Conservation (phyloP, 2,797 vertebrate species). For the Acrocephalus scirpaceus region DNA sequence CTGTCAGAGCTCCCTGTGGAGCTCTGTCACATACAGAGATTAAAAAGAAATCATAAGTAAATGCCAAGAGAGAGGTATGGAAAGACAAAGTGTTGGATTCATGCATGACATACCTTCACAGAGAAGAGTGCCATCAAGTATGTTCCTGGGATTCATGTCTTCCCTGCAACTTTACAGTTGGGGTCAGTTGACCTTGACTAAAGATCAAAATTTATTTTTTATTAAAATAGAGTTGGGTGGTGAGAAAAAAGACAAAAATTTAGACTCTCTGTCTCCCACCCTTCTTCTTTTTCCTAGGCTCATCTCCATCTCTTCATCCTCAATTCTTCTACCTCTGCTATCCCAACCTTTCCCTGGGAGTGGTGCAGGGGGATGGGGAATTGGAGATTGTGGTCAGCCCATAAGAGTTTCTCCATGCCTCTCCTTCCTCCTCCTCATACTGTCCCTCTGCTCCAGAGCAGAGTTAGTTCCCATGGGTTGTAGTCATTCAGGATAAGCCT, state of each 20-base stretch:
- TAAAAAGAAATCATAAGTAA: not conserved
- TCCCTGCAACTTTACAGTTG: not conserved
- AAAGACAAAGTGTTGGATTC: not conserved
- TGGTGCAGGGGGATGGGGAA: too few relatives aligned
- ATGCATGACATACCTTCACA: not conserved
- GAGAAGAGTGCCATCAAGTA: not conserved
- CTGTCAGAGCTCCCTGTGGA: not conserved
- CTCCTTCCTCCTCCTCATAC: not conserved
- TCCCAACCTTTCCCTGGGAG: not conserved
- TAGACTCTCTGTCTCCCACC: fast-evolving
- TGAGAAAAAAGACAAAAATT: not conserved
- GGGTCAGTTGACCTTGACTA: not conserved
- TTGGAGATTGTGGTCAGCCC: not conserved
- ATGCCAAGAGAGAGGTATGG: not conserved
- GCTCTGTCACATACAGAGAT: not conserved
- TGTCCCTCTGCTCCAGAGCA: not conserved
- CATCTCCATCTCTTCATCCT: not conserved
- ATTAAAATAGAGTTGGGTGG: not conserved
- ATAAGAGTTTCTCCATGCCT: not conserved
- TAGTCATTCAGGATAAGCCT: not conserved
- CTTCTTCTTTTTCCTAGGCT: not conserved
- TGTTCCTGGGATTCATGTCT: not conserved
- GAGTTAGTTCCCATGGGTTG: not conserved
- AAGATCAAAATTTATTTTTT: not conserved
- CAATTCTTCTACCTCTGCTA: not conserved